phyloP scores from a whole-genome alignment of 1,140 invertebrate species.

The Drosophila ercepeae region DNA sequence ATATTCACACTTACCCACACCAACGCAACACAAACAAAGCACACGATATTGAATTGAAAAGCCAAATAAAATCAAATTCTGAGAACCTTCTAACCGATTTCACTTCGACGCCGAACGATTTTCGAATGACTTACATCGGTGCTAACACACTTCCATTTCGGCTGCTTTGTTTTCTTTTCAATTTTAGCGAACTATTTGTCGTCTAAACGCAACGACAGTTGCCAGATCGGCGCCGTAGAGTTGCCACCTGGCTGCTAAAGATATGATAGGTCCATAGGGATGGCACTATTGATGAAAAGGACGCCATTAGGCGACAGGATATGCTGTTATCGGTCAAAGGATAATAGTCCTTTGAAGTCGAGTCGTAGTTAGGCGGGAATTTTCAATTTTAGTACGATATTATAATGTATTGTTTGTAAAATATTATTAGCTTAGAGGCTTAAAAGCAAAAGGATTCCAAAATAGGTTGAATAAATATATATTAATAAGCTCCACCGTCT shows the following conservation, averaged over 20 bases:
- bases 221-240: background rate
- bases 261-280: background rate
- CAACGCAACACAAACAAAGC: slow-evolving; percentile 50
- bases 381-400: background rate
- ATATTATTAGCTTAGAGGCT: too few relatives aligned
- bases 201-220: background rate
- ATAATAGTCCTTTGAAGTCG: background rate
- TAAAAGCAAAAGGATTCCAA: too few relatives aligned
- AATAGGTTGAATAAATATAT: too few relatives aligned
- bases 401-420: too few relatives aligned
- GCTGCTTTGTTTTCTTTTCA: slow-evolving; percentile 40
- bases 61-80: slow-evolving; percentile 27
- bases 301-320: background rate
- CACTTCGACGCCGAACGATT: slow-evolving; percentile 7
- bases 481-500: too few relatives aligned
- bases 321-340: background rate
- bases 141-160: slow-evolving; percentile 57
- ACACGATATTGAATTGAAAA: slow-evolving; percentile 38
- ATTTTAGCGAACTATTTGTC: slow-evolving; percentile 12
- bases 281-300: background rate
- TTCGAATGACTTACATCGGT: slow-evolving; percentile 36
- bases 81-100: slow-evolving; percentile 8
- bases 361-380: background rate
- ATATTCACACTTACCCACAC: slow-evolving; percentile 24
- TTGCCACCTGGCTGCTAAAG: background rate